Evolutionary conservation across 2,888 invertebrate species (phyloP).

Genomic region (Meghimatium bilineatum): DNA sequence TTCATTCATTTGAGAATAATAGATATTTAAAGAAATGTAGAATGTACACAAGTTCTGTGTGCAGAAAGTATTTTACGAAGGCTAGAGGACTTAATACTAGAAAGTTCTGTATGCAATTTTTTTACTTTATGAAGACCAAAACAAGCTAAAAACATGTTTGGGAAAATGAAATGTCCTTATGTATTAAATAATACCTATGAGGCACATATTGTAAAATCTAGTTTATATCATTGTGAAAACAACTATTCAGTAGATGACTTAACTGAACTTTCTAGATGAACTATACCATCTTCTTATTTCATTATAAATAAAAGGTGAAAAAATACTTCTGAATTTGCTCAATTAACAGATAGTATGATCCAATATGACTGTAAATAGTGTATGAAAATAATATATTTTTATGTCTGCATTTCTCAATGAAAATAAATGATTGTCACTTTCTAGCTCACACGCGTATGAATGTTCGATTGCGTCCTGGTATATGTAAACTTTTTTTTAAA

Average conservation of each 20-base stretch:
- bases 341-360: neutral
- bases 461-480: too few relatives aligned
- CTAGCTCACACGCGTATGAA: too few relatives aligned
- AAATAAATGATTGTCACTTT: too few relatives aligned
- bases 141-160: too few relatives aligned
- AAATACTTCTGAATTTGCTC: conserved; percentile 36
- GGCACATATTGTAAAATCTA: neutral
- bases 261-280: neutral
- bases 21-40: too few relatives aligned
- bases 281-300: neutral
- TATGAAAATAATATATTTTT: conserved; percentile 6
- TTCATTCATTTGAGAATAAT: too few relatives aligned
- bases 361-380: conserved; percentile 34
- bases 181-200: neutral
- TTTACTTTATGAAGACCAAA: too few relatives aligned
- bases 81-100: too few relatives aligned
- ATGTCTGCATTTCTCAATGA: conserved; percentile 1
- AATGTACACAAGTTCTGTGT: too few relatives aligned
- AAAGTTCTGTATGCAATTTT: too few relatives aligned
- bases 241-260: neutral
- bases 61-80: too few relatives aligned
- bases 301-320: neutral
- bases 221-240: neutral
- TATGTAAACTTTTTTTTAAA: too few relatives aligned
- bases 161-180: neutral